phyloP scores from a whole-genome alignment of 2,113 vertebrate genomes.

The zebrafish (Danio rerio) region DNA sequence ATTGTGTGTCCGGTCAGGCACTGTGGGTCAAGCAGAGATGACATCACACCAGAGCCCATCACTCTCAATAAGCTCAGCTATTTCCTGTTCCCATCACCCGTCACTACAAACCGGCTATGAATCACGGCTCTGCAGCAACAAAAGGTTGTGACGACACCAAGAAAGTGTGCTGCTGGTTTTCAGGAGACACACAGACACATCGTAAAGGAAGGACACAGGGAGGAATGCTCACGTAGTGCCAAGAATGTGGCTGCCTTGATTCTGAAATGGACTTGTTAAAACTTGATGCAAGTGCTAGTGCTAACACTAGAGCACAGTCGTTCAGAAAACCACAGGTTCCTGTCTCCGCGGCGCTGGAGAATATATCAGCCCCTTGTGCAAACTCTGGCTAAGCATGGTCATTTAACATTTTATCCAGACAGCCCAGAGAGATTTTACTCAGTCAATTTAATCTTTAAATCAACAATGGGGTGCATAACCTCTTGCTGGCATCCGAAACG shows the following conservation, averaged over 20 bases:
- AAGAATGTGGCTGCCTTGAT: slow-evolving; percentile 58
- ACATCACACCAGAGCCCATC: slow-evolving; percentile 63
- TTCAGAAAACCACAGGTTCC: slow-evolving; percentile 7
- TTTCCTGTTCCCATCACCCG: slow-evolving; percentile 74
- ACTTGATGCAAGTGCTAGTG: slow-evolving; percentile 32
- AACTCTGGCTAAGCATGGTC: slow-evolving; percentile 16
- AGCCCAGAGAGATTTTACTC: slow-evolving; percentile 8
- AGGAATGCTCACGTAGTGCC: slow-evolving; percentile 39
- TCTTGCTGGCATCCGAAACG: neutral
- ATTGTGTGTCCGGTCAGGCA: neutral
- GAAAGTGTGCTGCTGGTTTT: neutral
- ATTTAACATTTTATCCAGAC: slow-evolving; percentile 23
- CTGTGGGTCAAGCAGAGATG: slow-evolving; percentile 43
- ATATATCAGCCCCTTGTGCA: slow-evolving; percentile 5
- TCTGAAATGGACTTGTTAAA: slow-evolving; percentile 70
- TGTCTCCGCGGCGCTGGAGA: neutral
- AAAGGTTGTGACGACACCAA: slow-evolving; percentile 41
- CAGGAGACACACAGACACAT: slow-evolving; percentile 2
- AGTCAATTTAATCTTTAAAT: slow-evolving; percentile 3
- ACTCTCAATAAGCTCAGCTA: slow-evolving; percentile 65
- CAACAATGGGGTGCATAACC: neutral
- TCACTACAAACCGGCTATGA: slow-evolving; percentile 43
- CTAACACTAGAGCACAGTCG: slow-evolving; percentile 1
- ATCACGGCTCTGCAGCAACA: slow-evolving; percentile 57
- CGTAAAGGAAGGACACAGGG: slow-evolving; percentile 33